Base-by-base conservation (phyloP, 2,797 vertebrate species). In the Chelmon rostratus region DNA sequence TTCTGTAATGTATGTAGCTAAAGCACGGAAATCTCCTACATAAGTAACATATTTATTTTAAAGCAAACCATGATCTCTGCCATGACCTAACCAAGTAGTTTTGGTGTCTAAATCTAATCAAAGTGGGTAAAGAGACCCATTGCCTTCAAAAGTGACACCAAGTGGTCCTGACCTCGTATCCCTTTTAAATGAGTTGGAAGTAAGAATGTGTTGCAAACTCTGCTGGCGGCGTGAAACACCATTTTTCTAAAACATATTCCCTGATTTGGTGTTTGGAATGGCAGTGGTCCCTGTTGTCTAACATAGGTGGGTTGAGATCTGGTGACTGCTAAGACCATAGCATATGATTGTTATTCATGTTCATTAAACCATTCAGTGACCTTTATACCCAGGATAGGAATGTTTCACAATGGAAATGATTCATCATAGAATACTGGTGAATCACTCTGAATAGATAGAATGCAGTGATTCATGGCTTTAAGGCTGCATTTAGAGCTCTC, bases 401-500 rank as follows among this genome's bases (percentile, higher is more conserved):
- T 21, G 28, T 53, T 46, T 44, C 47, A 28, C 16, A 1, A 23
- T 21, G 7, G 21, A 56, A 38, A 64, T 59, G 33, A 65, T 59
- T 49, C n/a, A 49, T 56, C 21, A 21, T 21, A 11, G 37, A 28
- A 10, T 2, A 68, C 67, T 23, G 8, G 15, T 8, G 15, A 42
- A 79, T 56, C 37, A 7, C 16, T 68, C 21, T 47, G 53, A 68
- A 28, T 31, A 12, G 56, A n/a, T 46, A 10, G 40, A 57, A 47
- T 67, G 35, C 50, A 62, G 35, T 46, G 35, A 58, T 38, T 50
- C 5, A 19, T 40, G 33, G 15, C 42, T 52, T 13, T 37, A 16
- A 62, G 57, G 35, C 23, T 40, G 4, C 10, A 79, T 64, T 59
- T 64, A 38, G 5, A 38, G 21, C 31, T 76, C 54, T 78, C 38